phyloP scores from a whole-genome alignment of 2,113 vertebrate species.

The Marcusenius ussheri region DNA sequence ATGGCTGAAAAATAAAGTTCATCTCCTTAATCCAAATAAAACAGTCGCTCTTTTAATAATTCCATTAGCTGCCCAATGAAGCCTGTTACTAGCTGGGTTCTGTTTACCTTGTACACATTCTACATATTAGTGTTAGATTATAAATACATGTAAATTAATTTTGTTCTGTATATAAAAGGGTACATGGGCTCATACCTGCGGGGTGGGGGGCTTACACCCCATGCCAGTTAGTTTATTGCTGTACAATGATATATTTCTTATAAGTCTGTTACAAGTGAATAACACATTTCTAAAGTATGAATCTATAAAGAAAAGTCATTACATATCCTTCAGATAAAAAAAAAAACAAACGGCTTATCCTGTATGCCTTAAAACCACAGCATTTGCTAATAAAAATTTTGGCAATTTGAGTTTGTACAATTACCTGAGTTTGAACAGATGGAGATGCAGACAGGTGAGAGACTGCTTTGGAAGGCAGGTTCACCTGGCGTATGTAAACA shows the following conservation, averaged over 20 bases:
- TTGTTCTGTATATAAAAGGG: background rate
- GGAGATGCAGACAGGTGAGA: background rate
- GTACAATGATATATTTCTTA: background rate
- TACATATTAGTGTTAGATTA: background rate
- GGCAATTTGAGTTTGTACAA: background rate
- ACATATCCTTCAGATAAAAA: background rate
- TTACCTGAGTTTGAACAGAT: background rate
- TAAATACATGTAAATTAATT: background rate
- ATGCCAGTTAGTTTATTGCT: background rate
- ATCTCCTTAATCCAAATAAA: background rate
- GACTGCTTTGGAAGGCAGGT: background rate
- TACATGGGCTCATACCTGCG: background rate
- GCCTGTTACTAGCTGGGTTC: background rate
- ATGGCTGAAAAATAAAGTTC: background rate
- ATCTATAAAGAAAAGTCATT: background rate
- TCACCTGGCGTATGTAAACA: background rate
- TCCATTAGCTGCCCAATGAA: background rate
- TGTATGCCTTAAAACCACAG: background rate
- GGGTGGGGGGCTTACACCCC: background rate
- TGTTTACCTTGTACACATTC: background rate
- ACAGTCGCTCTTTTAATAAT: background rate
- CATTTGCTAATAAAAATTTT: background rate
- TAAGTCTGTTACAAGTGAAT: background rate
- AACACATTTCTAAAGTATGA: background rate
- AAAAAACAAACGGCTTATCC: background rate